Base-by-base conservation (phyloP, 2,797 vertebrate genomes). In the Gymnodraco acuticeps region DNA sequence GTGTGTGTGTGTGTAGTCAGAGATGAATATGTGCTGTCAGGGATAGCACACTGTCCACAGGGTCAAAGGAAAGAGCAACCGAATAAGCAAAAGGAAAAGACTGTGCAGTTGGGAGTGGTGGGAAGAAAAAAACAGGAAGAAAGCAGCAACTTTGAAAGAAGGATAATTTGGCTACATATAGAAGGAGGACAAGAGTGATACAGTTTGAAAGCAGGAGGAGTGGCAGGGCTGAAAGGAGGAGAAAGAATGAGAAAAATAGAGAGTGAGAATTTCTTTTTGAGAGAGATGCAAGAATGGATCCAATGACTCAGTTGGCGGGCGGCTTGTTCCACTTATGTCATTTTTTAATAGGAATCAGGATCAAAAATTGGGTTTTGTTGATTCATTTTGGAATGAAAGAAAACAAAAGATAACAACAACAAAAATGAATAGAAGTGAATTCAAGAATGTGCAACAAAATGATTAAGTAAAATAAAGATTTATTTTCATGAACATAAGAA, bases 11-110 rank as follows among this genome's bases (percentile, higher is more conserved):
- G 33, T 38, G 1, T 38, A 23, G 17, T 76, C 54, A 75, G 19
- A 62, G 43, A 53, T 71, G 64, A 51, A 74, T 59, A 31, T 63
- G 31, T 77, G 83, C 63, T 58, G 17, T 50, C 70, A 31, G 31
- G 23, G 53, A 33, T 50, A 58, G 10, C 56, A 50, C 13, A 9
- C 9, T 20, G 19, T 52, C 31, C 33, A 60, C 9, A 56, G 9
- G 63, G 62, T 62, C 54, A 82, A n/a, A 66, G 12, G 38, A 61
- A 56, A 70, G 54, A 27, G 46, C 20, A 69, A 12, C 31, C 12
- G 5, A 70, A 46, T 31, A 13, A 60, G 6, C 2, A 11, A 13
- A 9, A 62, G 33, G 6, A 16, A 55, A 55, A 41, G 63, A 20
- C 2, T 0, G n/a, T 46, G 33, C 6, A 55, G 43, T 17, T 63